Conservation (phyloP, 1,140 invertebrate genomes). For the Drosophila biarmipes region DNA sequence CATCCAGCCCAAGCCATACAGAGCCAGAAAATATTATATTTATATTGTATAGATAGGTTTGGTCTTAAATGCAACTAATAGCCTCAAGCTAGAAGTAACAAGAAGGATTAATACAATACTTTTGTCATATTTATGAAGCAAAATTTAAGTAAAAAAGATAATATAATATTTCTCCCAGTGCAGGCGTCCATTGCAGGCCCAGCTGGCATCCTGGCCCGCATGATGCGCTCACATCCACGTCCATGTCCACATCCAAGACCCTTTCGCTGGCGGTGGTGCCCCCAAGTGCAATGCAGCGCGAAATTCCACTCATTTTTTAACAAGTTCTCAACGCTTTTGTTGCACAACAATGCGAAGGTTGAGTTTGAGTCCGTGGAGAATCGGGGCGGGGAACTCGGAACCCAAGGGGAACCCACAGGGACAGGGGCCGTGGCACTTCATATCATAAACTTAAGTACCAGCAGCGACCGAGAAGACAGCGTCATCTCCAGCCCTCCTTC, state of each 20-base stretch:
- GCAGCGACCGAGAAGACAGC: slow-evolving; percentile 30
- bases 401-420: slow-evolving; percentile 4
- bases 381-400: background rate
- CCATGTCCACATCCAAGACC: slow-evolving; percentile 20
- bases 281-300: slow-evolving; percentile 77
- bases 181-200: slow-evolving; percentile 32
- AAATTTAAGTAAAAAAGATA: too few species aligned
- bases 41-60: background rate
- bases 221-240: slow-evolving; percentile 12
- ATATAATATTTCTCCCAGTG: slow-evolving; percentile 7
- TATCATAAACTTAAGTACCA: slow-evolving; percentile 60
- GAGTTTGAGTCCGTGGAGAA: slow-evolving; percentile 29
- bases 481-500: slow-evolving; percentile 22
- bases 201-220: slow-evolving; percentile 26
- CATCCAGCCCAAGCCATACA: slow-evolving; percentile 42
- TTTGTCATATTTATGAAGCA: too few species aligned
- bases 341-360: slow-evolving; percentile 76
- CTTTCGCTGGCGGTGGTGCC: slow-evolving; percentile 28
- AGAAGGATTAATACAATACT: too few species aligned
- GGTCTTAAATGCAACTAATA: background rate
- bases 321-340: slow-evolving; percentile 79
- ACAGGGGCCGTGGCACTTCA: slow-evolving; percentile 50
- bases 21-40: background rate
- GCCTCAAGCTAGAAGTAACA: too few species aligned
- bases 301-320: slow-evolving; percentile 82